Conservation (phyloP, 2,113 vertebrate species). For the Vulpes lagopus region DNA sequence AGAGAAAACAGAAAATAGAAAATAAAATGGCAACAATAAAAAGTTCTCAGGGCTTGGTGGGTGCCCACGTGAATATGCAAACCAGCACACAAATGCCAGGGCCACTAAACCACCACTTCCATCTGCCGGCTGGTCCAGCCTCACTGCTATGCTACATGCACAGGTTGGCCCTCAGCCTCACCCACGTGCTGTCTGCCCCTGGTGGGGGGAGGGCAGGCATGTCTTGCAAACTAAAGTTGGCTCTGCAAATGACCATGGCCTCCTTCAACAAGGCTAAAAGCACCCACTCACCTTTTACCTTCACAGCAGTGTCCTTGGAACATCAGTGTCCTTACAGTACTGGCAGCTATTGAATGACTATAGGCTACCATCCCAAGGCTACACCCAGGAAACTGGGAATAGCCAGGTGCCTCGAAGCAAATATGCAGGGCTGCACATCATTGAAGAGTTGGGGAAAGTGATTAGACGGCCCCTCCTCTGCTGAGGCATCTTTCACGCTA, state of each 20-base stretch:
- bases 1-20: not conserved
- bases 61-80: not conserved
- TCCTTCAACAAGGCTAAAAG: not conserved
- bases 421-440: constrained; percentile 94
- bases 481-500: constrained; percentile 93
- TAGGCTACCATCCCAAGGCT: not conserved
- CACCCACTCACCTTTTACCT: not conserved
- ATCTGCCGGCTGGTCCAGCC: not conserved
- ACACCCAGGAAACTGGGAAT: constrained; percentile 88
- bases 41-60: not conserved
- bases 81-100: not conserved
- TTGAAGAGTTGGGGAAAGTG: constrained; percentile 94
- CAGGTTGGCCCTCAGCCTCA: not conserved
- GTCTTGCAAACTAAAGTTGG: not conserved
- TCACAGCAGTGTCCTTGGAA: not conserved
- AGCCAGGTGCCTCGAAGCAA: constrained; percentile 94
- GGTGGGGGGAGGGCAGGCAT: not conserved
- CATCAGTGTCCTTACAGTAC: not conserved
- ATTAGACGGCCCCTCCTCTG: constrained; percentile 92
- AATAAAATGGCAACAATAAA: constrained; percentile 4
- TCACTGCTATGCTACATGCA: not conserved
- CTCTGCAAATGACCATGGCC: not conserved
- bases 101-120: not conserved
- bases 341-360: not conserved
- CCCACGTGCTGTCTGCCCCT: not conserved